Conservation (phyloP, 1,140 invertebrate genomes). For the Diachasma alloeum region DNA sequence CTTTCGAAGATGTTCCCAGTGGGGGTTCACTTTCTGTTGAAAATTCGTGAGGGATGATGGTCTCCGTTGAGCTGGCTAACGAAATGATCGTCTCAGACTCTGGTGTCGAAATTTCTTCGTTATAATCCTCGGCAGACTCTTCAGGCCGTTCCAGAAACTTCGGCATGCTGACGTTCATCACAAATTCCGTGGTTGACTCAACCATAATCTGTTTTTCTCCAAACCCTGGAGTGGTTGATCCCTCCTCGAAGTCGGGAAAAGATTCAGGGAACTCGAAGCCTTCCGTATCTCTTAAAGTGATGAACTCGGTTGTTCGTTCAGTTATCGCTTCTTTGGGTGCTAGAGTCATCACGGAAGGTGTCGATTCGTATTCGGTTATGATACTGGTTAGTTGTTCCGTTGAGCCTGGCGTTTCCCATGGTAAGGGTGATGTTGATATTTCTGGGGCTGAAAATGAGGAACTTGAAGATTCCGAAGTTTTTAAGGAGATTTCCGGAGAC, state of each 20-base stretch:
- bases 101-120: neutral
- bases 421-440: neutral
- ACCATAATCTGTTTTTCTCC: neutral
- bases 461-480: neutral
- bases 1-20: too few relatives aligned
- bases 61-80: neutral
- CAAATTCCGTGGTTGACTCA: neutral
- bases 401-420: neutral
- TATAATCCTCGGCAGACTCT: neutral
- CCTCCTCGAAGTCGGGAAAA: neutral
- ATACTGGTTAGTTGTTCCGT: neutral
- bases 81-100: too few relatives aligned
- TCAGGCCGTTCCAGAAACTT: neutral
- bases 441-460: neutral
- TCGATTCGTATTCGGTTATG: neutral
- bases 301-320: neutral
- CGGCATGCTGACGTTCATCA: neutral
- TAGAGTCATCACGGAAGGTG: neutral
- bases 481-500: neutral
- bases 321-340: neutral
- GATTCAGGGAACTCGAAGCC: neutral
- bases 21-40: too few relatives aligned
- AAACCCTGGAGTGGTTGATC: neutral
- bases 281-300: neutral
- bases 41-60: neutral